Evolutionary conservation across 2,888 invertebrate genomes (phyloP), one percentile per base, ranked within the genome.

Genomic region (Ochropacha duplaris): DNA sequence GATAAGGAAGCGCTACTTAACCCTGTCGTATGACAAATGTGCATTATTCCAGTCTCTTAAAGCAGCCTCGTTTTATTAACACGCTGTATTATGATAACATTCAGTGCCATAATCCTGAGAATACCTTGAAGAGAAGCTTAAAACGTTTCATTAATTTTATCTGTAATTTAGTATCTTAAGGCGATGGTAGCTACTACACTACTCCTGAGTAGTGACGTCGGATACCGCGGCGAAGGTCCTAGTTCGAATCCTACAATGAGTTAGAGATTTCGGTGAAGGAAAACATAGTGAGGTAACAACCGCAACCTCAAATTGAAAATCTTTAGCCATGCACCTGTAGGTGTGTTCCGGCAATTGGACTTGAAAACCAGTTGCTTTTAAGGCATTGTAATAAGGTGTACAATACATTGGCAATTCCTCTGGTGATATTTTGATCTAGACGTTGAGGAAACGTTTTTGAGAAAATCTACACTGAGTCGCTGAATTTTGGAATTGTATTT

Each of bases 61-160:
- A 56, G 56, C 54, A 51, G 59, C 59, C 59, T 31, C 54, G 31
- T 22, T 55, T 58, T 57, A 62, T 62, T 59, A 59, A 56, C 59
- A 56, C 59, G 12, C 50, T 34, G 50, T 19, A 39, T 50, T 44
- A 44, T 44, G 60, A 60, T 57, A 60, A 22, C 54, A 28, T 55
- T 54, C 52, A 44, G 52, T 36, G 44, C 19, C 19, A 44, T 19
- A 44, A 19, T 19, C 44, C 19, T 9, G 16, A 19, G 44, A 44
- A 44, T 19, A 6, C 5, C n/a, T n/a, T 44, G 44, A 44, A 19
- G 44, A 19, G 44, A 44, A 44, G 44, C 19, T 19, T 19, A 9
- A 39, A 19, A 44, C 44, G 44, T 44, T 2, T 16, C 19, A 44
- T 44, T 44, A 19, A 44, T 44, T 19, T 44, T 44, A 44, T 44